Conservation (phyloP, 35 echinoderm and acorn worm species). For the Eucidaris tribuloides region DNA sequence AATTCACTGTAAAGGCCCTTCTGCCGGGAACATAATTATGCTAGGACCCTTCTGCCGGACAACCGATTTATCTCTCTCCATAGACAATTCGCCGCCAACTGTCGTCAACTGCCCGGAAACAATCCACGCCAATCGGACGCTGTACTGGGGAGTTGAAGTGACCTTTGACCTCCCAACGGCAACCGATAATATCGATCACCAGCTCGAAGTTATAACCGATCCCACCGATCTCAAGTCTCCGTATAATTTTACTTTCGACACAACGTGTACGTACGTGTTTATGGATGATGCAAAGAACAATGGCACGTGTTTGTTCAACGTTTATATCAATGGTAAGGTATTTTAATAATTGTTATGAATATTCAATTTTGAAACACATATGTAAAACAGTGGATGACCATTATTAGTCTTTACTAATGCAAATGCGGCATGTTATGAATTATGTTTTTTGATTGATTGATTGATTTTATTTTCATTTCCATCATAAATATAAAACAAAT, state of each 20-base stretch:
- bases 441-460: no score
- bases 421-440: no score
- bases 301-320: background rate
- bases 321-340: background rate
- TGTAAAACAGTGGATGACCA: no score
- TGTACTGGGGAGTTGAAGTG: constrained; percentile 12
- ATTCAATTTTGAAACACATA: no score
- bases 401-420: no score
- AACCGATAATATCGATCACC: background rate
- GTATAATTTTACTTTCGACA: background rate
- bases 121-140: background rate
- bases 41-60: no score
- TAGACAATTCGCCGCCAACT: background rate
- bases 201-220: background rate
- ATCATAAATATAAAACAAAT: no score
- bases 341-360: no score
- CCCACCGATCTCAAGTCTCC: constrained; percentile 1
- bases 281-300: background rate
- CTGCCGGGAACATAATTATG: no score
- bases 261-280: background rate
- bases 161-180: background rate
- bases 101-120: background rate
- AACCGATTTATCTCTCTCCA: no score
- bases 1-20: no score
- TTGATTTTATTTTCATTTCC: no score